phyloP scores from a whole-genome alignment of 2,888 invertebrate genomes.

The Ophraella communa region DNA sequence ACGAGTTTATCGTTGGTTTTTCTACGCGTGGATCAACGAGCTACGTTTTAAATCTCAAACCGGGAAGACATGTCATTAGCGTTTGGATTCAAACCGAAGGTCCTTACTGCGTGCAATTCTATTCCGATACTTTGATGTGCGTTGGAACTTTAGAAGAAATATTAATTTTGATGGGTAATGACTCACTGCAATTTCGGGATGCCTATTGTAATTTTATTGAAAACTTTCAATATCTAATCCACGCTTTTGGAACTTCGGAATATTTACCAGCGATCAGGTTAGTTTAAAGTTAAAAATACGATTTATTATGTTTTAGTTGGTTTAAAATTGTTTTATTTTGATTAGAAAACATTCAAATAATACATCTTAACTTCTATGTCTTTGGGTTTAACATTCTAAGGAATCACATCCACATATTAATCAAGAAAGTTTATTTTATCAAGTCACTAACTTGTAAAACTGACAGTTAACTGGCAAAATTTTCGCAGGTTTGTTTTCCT shows the following conservation, averaged over 20 bases:
- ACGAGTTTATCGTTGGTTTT: constrained; percentile 40
- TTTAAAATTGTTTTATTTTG: too few relatives aligned
- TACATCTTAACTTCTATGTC: too few relatives aligned
- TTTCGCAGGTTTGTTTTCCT: too few relatives aligned
- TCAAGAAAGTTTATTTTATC: too few relatives aligned
- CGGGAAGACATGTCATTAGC: constrained; percentile 41
- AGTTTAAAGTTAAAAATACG: too few relatives aligned
- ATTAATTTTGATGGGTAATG: constrained; percentile 46
- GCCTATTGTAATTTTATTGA: constrained; percentile 47
- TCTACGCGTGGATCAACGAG: constrained; percentile 48
- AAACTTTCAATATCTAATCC: constrained; percentile 49
- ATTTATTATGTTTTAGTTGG: too few relatives aligned
- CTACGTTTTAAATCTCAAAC: constrained; percentile 44
- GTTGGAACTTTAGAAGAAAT: constrained; percentile 49
- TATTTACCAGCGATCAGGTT: constrained; percentile 37
- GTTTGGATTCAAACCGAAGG: constrained; percentile 51
- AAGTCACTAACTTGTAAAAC: too few relatives aligned
- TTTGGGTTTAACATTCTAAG: too few relatives aligned
- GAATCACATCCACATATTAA: too few relatives aligned
- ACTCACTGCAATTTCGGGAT: constrained; percentile 48
- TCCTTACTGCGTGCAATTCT: constrained; percentile 45
- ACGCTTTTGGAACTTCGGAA: constrained; percentile 49
- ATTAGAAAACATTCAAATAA: too few relatives aligned
- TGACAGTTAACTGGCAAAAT: too few relatives aligned
- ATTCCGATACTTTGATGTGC: constrained; percentile 46